Percentiles rank a stretch among this genome's conserved stretches.
Conservation (phyloP, 2,113 vertebrate genomes). For the Poeciliopsis prolifica region DNA sequence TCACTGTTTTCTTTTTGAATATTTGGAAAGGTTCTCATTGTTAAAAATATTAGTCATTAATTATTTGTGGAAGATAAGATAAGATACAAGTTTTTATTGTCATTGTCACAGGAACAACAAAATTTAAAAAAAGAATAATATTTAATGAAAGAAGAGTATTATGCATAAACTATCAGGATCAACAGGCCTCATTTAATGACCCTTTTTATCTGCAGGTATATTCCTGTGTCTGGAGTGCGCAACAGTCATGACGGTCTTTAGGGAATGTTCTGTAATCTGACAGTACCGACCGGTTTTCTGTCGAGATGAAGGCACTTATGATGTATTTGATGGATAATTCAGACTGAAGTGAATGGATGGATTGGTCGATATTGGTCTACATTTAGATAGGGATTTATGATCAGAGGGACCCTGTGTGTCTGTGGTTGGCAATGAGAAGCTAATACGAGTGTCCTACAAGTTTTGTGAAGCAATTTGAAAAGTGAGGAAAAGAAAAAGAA, state of each 20-base stretch:
- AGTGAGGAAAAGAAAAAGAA: constrained; percentile 2
- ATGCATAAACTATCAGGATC: background rate
- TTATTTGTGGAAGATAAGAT: too few relatives aligned
- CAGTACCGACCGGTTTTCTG: constrained; percentile 5
- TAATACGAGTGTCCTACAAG: too few relatives aligned
- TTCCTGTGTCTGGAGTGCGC: background rate
- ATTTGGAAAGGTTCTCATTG: background rate
- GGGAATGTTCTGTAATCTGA: constrained; percentile 3
- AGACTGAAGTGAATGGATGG: constrained; percentile 8
- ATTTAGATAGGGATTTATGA: constrained; percentile 48
- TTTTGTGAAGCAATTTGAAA: constrained; percentile 23
- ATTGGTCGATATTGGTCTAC: constrained; percentile 9
- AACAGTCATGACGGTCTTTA: constrained; percentile 2
- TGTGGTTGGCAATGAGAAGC: background rate
- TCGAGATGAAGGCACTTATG: constrained; percentile 10
- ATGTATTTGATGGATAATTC: background rate
- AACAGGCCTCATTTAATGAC: background rate
- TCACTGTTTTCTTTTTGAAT: background rate
- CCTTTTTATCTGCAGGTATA: constrained; percentile 1
- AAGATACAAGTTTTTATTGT: too few relatives aligned
- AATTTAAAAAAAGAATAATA: too few relatives aligned
- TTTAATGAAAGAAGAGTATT: background rate
- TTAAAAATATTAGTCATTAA: background rate
- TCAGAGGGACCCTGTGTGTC: constrained; percentile 7
- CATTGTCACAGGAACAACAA: too few relatives aligned